Conservation (phyloP, 2,113 vertebrate species). For the Pygoscelis antarcticus region DNA sequence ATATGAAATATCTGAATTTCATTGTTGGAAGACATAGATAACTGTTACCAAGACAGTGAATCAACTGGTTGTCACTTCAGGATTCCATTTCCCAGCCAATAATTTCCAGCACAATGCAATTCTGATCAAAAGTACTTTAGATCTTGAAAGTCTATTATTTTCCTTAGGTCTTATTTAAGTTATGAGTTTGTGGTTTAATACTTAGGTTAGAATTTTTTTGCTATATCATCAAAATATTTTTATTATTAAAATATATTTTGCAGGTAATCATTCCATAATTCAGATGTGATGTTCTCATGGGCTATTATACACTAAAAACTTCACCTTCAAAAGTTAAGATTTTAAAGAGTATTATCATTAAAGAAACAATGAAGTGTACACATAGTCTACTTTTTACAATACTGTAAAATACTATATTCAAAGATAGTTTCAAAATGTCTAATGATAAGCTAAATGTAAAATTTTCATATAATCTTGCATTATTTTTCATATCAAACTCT, state of each 20-base stretch:
- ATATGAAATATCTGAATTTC: neutral
- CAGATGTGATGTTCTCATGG: neutral
- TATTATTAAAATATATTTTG: neutral
- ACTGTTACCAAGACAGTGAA: neutral
- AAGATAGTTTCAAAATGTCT: neutral
- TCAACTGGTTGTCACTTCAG: neutral
- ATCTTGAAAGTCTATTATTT: neutral
- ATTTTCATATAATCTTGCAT: neutral
- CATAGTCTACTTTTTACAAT: neutral
- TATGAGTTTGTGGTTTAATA: neutral
- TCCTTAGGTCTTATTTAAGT: neutral
- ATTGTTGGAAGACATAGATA: neutral
- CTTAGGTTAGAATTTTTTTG: neutral
- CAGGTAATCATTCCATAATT: neutral
- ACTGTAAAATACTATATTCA: neutral
- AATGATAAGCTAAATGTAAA: neutral
- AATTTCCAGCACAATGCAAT: neutral
- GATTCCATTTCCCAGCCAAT: neutral
- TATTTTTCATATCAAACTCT: neutral
- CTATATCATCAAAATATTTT: neutral
- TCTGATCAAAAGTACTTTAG: neutral
- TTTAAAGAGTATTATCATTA: neutral
- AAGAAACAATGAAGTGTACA: neutral
- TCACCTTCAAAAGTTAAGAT: neutral
- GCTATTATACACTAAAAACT: neutral